Conservation (phyloP, 2,113 vertebrate species). For the Oreochromis spilurus region DNA sequence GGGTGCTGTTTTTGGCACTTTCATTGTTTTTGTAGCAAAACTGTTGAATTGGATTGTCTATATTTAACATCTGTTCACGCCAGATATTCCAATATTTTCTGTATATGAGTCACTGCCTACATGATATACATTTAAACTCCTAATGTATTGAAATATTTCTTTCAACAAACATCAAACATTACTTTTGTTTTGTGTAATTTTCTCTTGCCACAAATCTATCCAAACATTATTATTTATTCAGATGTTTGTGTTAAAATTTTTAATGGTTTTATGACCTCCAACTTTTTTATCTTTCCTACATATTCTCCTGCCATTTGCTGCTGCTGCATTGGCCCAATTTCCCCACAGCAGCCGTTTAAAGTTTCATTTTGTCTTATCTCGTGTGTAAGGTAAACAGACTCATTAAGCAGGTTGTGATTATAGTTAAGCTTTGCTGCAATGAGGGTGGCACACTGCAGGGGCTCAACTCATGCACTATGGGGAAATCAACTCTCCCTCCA, state of each 20-base stretch:
- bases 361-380: slow-evolving; percentile 42
- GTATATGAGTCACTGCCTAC: not conserved
- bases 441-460: slow-evolving; percentile 2
- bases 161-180: not conserved
- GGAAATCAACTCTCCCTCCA: slow-evolving; percentile 49
- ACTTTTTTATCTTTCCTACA: not conserved
- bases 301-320: not conserved
- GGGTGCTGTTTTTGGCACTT: not conserved
- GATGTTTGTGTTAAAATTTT: not conserved
- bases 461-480: slow-evolving; percentile 4
- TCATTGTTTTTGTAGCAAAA: not conserved
- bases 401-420: slow-evolving; percentile 63
- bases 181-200: not conserved
- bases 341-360: slow-evolving; percentile 36
- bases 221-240: not conserved
- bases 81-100: not conserved
- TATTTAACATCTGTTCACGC: not conserved
- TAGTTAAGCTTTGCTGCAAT: slow-evolving; percentile 36
- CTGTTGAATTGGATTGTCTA: not conserved
- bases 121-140: not conserved
- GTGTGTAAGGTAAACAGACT: slow-evolving; percentile 52
- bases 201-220: not conserved
- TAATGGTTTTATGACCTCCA: not conserved
- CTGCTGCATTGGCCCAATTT: not conserved
- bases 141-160: not conserved